phyloP scores from a whole-genome alignment of 2,888 invertebrate species.

The Pocota personata region DNA sequence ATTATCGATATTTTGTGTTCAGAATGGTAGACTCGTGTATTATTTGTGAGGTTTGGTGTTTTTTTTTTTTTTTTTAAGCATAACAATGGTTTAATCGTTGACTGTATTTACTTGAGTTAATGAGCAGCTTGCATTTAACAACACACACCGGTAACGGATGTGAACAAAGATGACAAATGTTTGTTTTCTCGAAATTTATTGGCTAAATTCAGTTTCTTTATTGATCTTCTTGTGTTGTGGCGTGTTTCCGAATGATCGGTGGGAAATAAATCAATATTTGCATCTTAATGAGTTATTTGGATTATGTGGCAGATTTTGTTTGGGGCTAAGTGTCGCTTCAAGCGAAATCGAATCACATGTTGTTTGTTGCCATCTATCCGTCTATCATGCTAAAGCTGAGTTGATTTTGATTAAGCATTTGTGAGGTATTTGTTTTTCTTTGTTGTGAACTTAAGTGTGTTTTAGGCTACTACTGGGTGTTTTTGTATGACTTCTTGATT shows the following conservation, averaged over 20 bases:
- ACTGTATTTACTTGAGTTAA: constrained; percentile 68
- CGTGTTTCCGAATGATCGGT: constrained; percentile 4
- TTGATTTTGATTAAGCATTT: not conserved
- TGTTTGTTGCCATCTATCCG: not conserved
- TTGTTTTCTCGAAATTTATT: constrained; percentile 48
- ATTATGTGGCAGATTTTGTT: not conserved
- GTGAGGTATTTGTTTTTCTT: not conserved
- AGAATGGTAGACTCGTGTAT: not conserved
- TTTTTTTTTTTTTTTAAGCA: constrained; percentile 13
- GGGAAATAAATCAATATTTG: constrained; percentile 57
- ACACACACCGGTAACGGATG: constrained; percentile 13
- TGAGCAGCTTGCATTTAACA: constrained; percentile 66
- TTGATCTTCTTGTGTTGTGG: not conserved
- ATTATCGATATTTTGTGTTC: constrained; percentile 56
- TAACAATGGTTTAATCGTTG: constrained; percentile 59
- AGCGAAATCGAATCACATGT: not conserved
- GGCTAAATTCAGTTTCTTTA: constrained; percentile 21
- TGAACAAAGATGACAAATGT: constrained; percentile 21
- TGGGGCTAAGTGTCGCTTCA: not conserved
- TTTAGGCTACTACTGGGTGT: not conserved
- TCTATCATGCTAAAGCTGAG: not conserved
- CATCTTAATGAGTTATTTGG: constrained; percentile 36
- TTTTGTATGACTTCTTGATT: not conserved
- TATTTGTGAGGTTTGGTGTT: not conserved
- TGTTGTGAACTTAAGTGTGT: not conserved